Conservation (phyloP, 2,797 vertebrate species). For the Melopsittacus undulatus region DNA sequence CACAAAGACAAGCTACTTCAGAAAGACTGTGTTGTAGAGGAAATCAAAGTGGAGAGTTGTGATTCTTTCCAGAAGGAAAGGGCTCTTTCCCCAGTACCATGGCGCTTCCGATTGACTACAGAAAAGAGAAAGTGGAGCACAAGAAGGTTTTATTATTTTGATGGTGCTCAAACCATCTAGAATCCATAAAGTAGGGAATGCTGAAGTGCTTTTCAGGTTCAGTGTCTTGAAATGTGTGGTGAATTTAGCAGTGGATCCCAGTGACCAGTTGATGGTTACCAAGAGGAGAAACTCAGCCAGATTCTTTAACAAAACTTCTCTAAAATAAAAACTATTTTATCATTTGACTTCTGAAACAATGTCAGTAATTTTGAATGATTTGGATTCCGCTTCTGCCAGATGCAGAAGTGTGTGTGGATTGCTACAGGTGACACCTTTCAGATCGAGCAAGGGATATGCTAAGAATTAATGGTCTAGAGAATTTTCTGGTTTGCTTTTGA, state of each 20-base stretch:
- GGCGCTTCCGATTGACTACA: not conserved
- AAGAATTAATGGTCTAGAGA: not conserved
- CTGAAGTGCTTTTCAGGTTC: not conserved
- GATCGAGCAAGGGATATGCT: not conserved
- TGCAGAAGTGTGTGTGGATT: not conserved
- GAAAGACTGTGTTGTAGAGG: not conserved
- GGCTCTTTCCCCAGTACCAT: not conserved
- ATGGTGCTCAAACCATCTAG: not conserved
- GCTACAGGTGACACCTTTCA: not conserved
- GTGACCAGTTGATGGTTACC: not conserved
- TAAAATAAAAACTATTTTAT: not conserved
- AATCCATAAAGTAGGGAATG: not conserved
- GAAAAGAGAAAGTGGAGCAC: not conserved
- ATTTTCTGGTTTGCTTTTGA: constrained; percentile 15
- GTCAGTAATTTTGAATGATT: not conserved
- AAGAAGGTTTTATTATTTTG: not conserved
- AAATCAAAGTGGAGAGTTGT: not conserved
- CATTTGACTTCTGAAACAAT: not conserved
- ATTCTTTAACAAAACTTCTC: not conserved
- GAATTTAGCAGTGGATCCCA: not conserved
- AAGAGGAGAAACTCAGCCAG: not conserved
- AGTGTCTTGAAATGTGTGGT: not conserved
- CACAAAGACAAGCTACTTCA: not conserved
- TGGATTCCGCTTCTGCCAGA: not conserved
- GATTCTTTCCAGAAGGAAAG: not conserved